phyloP scores from a whole-genome alignment of 2,113 vertebrate genomes.

The Ictalurus furcatus region DNA sequence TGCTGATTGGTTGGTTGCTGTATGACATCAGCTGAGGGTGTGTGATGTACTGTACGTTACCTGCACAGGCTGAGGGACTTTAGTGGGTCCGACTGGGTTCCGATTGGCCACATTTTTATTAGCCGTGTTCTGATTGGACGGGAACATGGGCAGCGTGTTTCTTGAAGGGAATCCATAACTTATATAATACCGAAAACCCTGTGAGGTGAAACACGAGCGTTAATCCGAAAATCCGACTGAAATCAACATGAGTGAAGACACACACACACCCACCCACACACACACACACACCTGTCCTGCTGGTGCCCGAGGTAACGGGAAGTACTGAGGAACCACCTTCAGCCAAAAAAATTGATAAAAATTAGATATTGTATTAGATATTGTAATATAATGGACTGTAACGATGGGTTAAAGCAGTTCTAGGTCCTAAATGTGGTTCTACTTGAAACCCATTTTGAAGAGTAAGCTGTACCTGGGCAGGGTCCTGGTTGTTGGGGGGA shows the following conservation, averaged over 20 bases:
- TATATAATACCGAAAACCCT: slow-evolving; percentile 70
- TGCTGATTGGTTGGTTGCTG: neutral
- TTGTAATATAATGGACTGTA: neutral
- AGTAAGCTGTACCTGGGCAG: slow-evolving; percentile 63
- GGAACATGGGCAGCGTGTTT: slow-evolving; percentile 53
- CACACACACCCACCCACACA: neutral
- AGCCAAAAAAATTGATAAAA: neutral
- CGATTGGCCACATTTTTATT: slow-evolving; percentile 57
- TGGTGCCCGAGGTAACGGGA: slow-evolving; percentile 62
- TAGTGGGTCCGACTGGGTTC: slow-evolving; percentile 52
- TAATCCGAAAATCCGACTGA: neutral
- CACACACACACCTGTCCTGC: slow-evolving; percentile 63
- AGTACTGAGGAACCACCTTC: slow-evolving; percentile 67
- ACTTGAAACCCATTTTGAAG: neutral
- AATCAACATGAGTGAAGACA: neutral
- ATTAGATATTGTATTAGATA: neutral
- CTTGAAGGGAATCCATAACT: slow-evolving; percentile 70
- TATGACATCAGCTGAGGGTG: neutral
- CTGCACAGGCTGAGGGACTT: slow-evolving; percentile 70
- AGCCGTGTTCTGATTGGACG: slow-evolving; percentile 60
- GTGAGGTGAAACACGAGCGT: neutral
- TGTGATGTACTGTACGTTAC: slow-evolving; percentile 45
- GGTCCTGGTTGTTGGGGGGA: slow-evolving; percentile 57
- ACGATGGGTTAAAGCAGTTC: neutral
- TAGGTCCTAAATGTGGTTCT: neutral